These are phyloP conservation scores for Pygocentrus nattereri DNA, from an alignment of 2,797 vertebrate genomes.

Conservation along the genomic window DNA sequence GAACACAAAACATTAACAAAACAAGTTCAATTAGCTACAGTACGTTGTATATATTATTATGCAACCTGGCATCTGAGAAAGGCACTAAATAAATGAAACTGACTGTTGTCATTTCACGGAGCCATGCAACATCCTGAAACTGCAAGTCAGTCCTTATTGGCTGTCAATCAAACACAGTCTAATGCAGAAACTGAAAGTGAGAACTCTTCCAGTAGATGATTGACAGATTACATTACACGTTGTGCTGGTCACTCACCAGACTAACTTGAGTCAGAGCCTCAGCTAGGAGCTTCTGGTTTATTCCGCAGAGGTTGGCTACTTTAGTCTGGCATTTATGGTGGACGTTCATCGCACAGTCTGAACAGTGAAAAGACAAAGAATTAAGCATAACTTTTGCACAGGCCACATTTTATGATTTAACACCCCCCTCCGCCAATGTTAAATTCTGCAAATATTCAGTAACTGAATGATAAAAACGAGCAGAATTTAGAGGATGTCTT, in stretches of 20 bases:
- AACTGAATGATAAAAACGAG: too few relatives aligned
- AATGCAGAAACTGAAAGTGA: background rate
- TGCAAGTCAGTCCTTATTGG: background rate
- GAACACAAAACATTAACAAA: background rate
- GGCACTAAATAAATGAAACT: background rate
- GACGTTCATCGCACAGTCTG: slow-evolving; percentile 94
- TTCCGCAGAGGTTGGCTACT: slow-evolving; percentile 96
- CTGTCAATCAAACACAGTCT: slow-evolving; percentile 1
- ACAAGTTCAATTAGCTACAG: background rate
- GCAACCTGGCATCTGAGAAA: background rate
- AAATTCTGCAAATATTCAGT: too few relatives aligned
- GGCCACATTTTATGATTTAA: too few relatives aligned
- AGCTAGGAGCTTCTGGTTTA: slow-evolving; percentile 97
- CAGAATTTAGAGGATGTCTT: too few relatives aligned
- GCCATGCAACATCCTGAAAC: background rate
- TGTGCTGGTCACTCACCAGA: slow-evolving; percentile 76
- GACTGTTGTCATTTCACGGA: background rate
- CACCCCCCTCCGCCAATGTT: too few relatives aligned
- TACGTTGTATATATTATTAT: background rate
- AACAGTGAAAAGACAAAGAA: slow-evolving; percentile 24
- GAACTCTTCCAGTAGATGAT: background rate
- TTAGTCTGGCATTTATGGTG: slow-evolving; percentile 93
- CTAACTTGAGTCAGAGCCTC: slow-evolving; percentile 92
- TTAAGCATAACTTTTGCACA: background rate
- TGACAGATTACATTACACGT: background rate